phyloP scores from a whole-genome alignment of 2,797 vertebrate genomes.

The Garrulus glandarius region DNA sequence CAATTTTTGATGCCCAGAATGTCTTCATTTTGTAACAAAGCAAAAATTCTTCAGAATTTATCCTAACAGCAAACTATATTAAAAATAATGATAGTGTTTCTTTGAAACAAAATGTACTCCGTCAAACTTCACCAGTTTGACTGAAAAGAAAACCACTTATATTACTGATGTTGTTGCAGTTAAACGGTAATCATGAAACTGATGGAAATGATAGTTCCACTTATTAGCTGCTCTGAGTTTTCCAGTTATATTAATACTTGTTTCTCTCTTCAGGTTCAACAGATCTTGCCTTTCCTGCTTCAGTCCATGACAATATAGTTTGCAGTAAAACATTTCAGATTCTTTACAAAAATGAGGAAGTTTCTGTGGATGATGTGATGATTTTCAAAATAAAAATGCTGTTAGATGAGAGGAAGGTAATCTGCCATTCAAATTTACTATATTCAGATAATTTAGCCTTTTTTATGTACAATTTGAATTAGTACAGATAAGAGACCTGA shows the following conservation, averaged over 20 bases:
- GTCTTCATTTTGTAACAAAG: not conserved
- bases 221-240: not conserved
- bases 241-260: not conserved
- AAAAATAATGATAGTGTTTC: not conserved
- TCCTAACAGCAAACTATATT: not conserved
- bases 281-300: constrained; percentile 93
- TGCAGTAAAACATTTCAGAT: constrained; percentile 99
- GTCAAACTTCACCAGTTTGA: not conserved
- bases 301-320: constrained; percentile 89
- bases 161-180: not conserved
- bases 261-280: constrained; percentile 78
- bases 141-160: not conserved
- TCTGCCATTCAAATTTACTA: not conserved
- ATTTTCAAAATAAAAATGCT: constrained; percentile 98
- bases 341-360: constrained; percentile 97
- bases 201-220: not conserved
- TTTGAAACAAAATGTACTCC: not conserved
- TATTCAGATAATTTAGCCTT: not conserved
- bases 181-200: not conserved
- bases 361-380: constrained; percentile 93
- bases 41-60: not conserved
- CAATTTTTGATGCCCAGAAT: not conserved
- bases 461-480: not conserved
- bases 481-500: not conserved
- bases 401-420: constrained; percentile 94